Evolutionary conservation across 2,113 vertebrate species (phyloP), one percentile per base, ranked within the genome.

Genomic region (Pimephales promelas): DNA sequence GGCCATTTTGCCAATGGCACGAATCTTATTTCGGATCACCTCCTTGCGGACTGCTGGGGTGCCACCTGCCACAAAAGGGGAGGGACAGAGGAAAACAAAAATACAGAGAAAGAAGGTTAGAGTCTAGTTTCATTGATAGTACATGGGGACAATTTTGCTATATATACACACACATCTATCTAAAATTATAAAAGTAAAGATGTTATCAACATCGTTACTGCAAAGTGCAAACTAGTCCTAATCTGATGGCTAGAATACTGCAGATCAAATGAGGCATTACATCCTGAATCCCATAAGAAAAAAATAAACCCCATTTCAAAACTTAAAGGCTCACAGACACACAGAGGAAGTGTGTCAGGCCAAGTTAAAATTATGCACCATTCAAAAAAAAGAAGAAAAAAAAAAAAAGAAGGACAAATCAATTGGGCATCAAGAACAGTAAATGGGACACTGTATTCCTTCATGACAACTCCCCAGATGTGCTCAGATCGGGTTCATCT

Each of bases 1-100:
- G 18, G 98, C 98, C 98, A 99, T 99, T 93, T 99, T 99, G 83
- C 98, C 98, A 83, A 99, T 99, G 16, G 98, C 98, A 56, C 98
- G 94, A 90, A 99, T 99, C 95, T 99, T 99, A 92, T 99, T 99
- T 81, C 97, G 93, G 90, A 99, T 99, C 88, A 99, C 98, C 82
- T 99, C 98, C 93, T 99, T 99, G 64, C 98, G 95, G 88, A 97
- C 97, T 72, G 86, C 88, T 13, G 86, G 74, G 31, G 86, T 13
- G 54, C 73, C 86, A 86, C 74, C 87, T 88, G 76, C 61, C 36
- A 43, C 49, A 77, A 36, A 88, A 18, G 22, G 66, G 66, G 34
- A 70, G 66, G 18, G 56, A 82, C 72, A 82, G 78, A 85, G 36
- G 52, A 45, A 76, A 73, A 84, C 11, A 49, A 22, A 66, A 49